These are phyloP conservation scores for Aplysia californica DNA, from an alignment of 1,140 invertebrate species.

Conservation along the genomic window DNA sequence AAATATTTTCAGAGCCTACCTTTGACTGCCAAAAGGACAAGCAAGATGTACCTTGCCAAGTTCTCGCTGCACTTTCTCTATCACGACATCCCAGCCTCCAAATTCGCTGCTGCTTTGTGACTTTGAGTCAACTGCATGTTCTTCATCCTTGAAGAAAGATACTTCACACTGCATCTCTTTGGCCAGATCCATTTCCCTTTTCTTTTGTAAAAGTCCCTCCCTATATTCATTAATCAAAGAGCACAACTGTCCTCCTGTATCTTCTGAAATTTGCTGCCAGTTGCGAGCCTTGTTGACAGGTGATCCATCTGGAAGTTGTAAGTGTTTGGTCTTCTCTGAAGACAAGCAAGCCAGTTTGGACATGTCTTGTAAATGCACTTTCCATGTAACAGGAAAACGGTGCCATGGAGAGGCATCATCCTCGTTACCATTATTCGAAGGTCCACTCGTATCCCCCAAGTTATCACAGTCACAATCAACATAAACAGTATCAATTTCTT, in stretches of 20 bases:
- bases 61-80: conserved; percentile 47
- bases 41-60: conserved; percentile 54
- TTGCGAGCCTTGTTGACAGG: conserved; percentile 55
- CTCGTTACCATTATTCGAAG: no score
- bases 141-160: conserved; percentile 37
- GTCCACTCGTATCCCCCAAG: no score
- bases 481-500: no score
- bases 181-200: conserved; percentile 30
- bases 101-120: conserved; percentile 4
- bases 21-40: conserved; percentile 62
- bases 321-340: conserved; percentile 42
- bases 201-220: conserved; percentile 29
- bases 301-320: conserved; percentile 30
- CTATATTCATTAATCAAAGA: conserved; percentile 37
- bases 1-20: conserved; percentile 44
- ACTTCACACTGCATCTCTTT: conserved; percentile 20
- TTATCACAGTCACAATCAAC: no score
- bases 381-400: conserved; percentile 52
- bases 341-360: conserved; percentile 51
- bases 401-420: conserved; percentile 38
- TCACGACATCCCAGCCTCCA: conserved; percentile 40
- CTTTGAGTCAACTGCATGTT: conserved; percentile 10
- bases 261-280: conserved; percentile 48
- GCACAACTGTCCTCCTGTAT: conserved; percentile 44
- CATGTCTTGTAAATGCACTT: conserved; percentile 33